phyloP scores from a whole-genome alignment of 2,113 vertebrate genomes.

The Tupaia tana region DNA sequence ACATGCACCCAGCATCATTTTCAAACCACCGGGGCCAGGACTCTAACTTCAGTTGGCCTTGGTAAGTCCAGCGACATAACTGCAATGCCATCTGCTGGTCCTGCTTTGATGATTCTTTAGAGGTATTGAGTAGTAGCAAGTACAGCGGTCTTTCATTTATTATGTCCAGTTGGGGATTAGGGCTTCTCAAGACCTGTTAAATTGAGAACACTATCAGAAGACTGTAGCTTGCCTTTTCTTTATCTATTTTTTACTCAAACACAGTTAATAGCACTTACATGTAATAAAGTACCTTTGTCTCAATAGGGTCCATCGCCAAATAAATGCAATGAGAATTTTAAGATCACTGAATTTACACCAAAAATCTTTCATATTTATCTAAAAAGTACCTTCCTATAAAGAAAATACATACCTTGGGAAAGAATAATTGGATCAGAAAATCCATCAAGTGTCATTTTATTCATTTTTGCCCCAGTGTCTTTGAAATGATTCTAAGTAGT shows the following conservation, averaged over 20 bases:
- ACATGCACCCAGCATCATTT: too few species aligned
- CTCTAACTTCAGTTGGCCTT: too few species aligned
- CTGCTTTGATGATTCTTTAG: too few species aligned
- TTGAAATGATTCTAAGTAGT: slow-evolving; percentile 42
- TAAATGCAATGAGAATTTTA: slow-evolving; percentile 52
- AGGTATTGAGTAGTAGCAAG: neutral
- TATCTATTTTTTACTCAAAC: neutral
- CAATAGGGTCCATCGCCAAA: slow-evolving; percentile 23
- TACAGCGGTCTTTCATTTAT: neutral
- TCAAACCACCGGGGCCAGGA: too few species aligned
- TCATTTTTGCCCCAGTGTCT: slow-evolving; percentile 68
- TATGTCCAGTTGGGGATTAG: neutral
- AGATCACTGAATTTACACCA: slow-evolving; percentile 61
- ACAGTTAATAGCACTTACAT: slow-evolving; percentile 30
- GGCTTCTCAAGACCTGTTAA: neutral
- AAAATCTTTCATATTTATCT: slow-evolving; percentile 70
- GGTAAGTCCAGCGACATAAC: too few species aligned
- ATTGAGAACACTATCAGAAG: neutral
- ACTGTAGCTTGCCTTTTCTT: neutral
- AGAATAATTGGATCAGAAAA: slow-evolving; percentile 68
- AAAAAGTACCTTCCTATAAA: slow-evolving; percentile 61
- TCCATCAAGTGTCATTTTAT: slow-evolving; percentile 71
- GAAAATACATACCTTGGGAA: slow-evolving; percentile 74
- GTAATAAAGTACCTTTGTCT: slow-evolving; percentile 18
- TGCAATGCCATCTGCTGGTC: too few species aligned